Evolutionary conservation across 1,140 invertebrate genomes (phyloP), one percentile per base, ranked within the genome.

Genomic region (Dendroctonus ponderosae): DNA sequence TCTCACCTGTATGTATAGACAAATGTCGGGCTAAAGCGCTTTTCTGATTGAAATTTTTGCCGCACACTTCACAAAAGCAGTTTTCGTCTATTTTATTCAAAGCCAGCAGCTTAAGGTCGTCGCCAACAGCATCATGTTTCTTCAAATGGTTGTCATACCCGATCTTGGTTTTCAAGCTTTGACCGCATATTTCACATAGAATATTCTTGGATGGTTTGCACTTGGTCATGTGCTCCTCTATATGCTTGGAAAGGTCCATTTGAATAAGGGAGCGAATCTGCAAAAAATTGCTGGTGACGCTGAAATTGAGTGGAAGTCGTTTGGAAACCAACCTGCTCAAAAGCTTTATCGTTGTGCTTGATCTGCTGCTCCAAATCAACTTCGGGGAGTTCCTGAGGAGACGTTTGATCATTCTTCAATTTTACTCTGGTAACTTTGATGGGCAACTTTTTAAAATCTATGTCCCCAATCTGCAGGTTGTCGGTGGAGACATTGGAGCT

Each of bases 11-110:
- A 74, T 89, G 87, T 61, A 89, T 86, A 9, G 85, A 83, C 70
- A 87, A 80, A 72, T 89, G 87, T 71, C 87, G 81, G 71, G 83
- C 82, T 37, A 89, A 76, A 4, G 85, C 85, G 5, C 83, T 83
- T 77, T 89, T 89, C 62, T 88, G 87, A 2, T 86, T 87, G 71
- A 90, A 90, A 66, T 83, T 82, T 77, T 93, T 93, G n/a, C 86
- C 85, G 76, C 91, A 93, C 74, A 87, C 85, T 59, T 82, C 81
- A 77, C 91, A 92, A 58, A 85, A 83, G 80, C 89, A 91, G 48
- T 86, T 86, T 38, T 66, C 49, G 37, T 42, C 41, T 41, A 41
- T 8, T 39, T 52, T 66, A 42, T 59, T 59, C 44, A 66, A 52
- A 40, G 39, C 11, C 26, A 66, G 14, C 9, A 66, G 15, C 39